Conservation (phyloP, 2,113 vertebrate species). For the Amazona vittata region DNA sequence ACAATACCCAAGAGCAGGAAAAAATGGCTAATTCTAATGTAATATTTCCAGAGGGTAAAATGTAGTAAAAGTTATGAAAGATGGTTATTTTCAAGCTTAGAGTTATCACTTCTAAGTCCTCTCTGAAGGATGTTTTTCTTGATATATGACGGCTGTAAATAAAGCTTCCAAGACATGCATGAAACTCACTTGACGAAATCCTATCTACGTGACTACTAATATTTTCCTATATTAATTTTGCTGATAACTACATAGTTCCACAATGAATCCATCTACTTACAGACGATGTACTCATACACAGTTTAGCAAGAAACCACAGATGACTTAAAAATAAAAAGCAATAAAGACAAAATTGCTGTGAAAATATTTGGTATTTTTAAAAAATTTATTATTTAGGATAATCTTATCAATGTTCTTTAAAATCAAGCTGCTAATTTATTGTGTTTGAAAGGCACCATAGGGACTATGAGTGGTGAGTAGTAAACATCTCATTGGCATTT, state of each 20-base stretch:
- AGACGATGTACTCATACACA: not conserved
- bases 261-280: not conserved
- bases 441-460: conserved; percentile 41
- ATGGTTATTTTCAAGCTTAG: not conserved
- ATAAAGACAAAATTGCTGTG: not conserved
- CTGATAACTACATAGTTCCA: not conserved
- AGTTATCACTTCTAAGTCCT: not conserved
- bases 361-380: not conserved
- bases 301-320: not conserved
- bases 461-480: not conserved
- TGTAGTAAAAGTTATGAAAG: not conserved
- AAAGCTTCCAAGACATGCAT: not conserved
- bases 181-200: not conserved
- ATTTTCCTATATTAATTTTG: not conserved
- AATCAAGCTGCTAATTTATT: not conserved
- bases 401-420: conserved; percentile 3
- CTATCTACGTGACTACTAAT: not conserved
- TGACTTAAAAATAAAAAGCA: not conserved
- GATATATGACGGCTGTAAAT: not conserved
- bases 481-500: not conserved
- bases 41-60: not conserved
- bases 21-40: not conserved
- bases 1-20: not conserved
- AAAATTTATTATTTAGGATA: conserved; percentile 3
- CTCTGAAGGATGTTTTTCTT: not conserved